Evolutionary conservation across 64 coral and sea anemone genomes (phyloP).

Genomic region (Anthopleura sola): DNA sequence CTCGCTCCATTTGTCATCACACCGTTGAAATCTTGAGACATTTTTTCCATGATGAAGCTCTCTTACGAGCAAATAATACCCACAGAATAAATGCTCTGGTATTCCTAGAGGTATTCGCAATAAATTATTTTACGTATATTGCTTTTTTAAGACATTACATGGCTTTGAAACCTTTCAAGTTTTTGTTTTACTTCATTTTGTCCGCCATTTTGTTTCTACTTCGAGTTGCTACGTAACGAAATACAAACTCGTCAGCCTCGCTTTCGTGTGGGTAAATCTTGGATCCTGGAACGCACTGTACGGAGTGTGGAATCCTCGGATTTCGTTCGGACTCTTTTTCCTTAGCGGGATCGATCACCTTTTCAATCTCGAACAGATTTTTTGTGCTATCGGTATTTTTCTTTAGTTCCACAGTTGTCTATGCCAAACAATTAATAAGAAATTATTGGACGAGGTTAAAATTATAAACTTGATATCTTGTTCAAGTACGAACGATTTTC

Average conservation of each 20-base stretch:
- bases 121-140: neutral
- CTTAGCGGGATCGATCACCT: too few species aligned
- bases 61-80: neutral
- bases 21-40: constrained; percentile 67
- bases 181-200: constrained; percentile 25
- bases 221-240: constrained; percentile 65
- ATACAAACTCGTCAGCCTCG: constrained; percentile 48
- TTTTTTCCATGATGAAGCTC: constrained; percentile 20
- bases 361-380: too few species aligned
- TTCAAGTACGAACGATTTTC: too few species aligned
- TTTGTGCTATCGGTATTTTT: too few species aligned
- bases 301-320: too few species aligned
- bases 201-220: constrained; percentile 67
- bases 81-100: neutral
- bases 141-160: neutral
- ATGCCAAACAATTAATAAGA: too few species aligned
- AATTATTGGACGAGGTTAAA: too few species aligned
- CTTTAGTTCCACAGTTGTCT: too few species aligned
- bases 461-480: too few species aligned
- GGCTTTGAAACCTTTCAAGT: constrained; percentile 18
- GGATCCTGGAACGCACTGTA: neutral
- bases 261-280: constrained; percentile 1
- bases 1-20: constrained; percentile 62
- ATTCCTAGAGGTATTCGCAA: neutral
- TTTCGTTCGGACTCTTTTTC: too few species aligned